Base-by-base conservation (phyloP, 1,140 invertebrate species). In the Pentalonia nigronervosa region DNA sequence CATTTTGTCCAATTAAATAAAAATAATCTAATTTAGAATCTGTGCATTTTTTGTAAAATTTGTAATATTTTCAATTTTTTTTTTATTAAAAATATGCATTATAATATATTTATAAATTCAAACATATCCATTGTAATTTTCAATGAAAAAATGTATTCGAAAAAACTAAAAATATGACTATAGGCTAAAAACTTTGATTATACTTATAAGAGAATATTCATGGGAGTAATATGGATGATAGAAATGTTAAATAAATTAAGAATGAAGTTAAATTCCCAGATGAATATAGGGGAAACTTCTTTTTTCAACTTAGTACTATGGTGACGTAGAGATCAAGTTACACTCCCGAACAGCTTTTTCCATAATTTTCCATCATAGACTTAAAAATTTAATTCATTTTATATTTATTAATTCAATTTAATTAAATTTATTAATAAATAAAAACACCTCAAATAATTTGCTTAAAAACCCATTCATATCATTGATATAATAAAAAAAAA, bases 201-300 rank as follows among this genome's bases (percentile, higher is more conserved):
- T 45, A 84, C 83, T 41, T 36, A 45, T 36, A 45, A 36, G 41
- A 84, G 23, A 47, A 87, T 30, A 87, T 87, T 87, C 6, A 25
- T 30, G 25, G 45, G 11, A 87, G 25, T 30, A 11, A n/a, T 30
- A n/a, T n/a, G 25, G 45, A 48, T 45, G 30, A 14, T n/a, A 87
- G 14, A 87, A 87, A 47, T 47, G 45, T n/a, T 87, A n/a, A 87
- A 87, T 87, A 87, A 87, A 87, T 87, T 45, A 87, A 87, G 41
- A 87, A 48, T 30, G 3, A 87, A 48, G 45, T 48, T 87, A 84
- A 25, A 41, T 41, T 25, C 83, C 83, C 36, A 76, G 36, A 41
- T 84, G 41, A 45, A 45, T 41, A 23, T 3, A 84, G 23, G 8
- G 36, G 23, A 84, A 84, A 84, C 36, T 84, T 84, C 9, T 84